Percentiles rank a stretch among this genome's conserved stretches.
Evolutionary conservation across 2,797 vertebrate genomes (phyloP).

Genomic region (Loris lydekkerianus): DNA sequence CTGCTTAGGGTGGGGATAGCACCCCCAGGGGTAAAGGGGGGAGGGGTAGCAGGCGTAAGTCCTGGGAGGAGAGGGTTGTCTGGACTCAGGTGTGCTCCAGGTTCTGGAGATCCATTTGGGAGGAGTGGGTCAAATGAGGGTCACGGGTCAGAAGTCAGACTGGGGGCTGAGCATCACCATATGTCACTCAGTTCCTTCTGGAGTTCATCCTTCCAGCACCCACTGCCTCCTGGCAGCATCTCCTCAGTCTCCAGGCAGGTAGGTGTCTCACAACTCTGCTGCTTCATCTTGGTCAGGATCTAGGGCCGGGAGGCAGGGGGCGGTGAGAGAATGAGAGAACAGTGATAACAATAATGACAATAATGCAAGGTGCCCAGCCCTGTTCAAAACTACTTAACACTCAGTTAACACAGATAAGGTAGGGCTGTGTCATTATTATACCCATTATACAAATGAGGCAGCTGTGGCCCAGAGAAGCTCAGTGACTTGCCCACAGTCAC

Average conservation of each 20-base stretch:
- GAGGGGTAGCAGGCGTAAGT: neutral
- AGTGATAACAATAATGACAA: too few relatives aligned
- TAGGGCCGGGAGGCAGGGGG: neutral
- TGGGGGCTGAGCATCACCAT: conserved; percentile 76
- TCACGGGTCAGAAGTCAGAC: conserved; percentile 11
- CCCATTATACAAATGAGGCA: neutral
- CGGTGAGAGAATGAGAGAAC: neutral
- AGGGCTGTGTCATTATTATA: neutral
- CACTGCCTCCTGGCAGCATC: neutral
- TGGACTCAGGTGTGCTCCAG: neutral
- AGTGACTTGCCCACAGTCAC: neutral
- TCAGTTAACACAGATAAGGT: neutral
- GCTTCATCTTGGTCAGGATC: conserved; percentile 84
- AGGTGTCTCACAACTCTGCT: conserved; percentile 48
- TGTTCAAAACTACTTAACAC: neutral
- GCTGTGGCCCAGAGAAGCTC: neutral
- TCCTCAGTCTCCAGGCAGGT: conserved; percentile 35
- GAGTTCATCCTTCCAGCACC: conserved; percentile 66
- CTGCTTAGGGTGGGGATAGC: neutral
- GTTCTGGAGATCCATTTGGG: neutral
- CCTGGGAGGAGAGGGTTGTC: neutral
- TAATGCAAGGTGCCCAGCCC: neutral
- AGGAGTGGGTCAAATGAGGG: neutral
- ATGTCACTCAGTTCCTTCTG: conserved; percentile 83
- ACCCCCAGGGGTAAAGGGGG: neutral